These are phyloP conservation scores for Ypsolopha sequella DNA, from an alignment of 2,888 invertebrate species.

Conservation along the genomic window DNA sequence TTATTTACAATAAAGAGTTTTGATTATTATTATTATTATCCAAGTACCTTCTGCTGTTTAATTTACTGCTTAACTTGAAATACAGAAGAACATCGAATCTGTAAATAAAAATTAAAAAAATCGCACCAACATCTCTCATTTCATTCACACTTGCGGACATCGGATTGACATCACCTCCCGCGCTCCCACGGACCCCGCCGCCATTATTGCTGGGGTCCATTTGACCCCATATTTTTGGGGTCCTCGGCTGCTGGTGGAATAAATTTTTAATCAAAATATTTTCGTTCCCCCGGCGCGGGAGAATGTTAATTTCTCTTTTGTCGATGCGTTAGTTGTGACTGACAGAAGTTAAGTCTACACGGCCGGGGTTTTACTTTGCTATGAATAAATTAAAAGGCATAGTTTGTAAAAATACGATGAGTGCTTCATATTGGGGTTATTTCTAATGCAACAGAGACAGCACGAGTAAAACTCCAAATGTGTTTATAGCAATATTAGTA, in stretches of 20 bases:
- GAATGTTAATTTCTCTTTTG: slow-evolving; percentile 53
- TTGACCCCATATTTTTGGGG: slow-evolving; percentile 35
- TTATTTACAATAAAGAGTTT: no score
- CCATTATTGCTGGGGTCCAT: slow-evolving; percentile 18
- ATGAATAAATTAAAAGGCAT: slow-evolving; percentile 21
- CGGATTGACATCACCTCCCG: slow-evolving; percentile 52
- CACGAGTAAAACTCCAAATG: neutral
- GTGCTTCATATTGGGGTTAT: neutral
- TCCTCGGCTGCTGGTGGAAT: slow-evolving; percentile 33
- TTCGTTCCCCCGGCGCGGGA: slow-evolving; percentile 32
- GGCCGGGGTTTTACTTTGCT: slow-evolving; percentile 28
- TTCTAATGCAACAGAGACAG: neutral
- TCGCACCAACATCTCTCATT: slow-evolving; percentile 24
- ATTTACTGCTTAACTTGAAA: no score
- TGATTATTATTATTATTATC: no score
- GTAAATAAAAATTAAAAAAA: neutral
- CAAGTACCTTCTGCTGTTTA: no score
- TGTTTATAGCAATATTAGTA: neutral
- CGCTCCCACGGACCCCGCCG: neutral
- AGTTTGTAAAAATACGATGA: neutral
- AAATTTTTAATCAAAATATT: slow-evolving; percentile 69
- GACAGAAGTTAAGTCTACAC: slow-evolving; percentile 45
- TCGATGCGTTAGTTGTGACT: slow-evolving; percentile 21
- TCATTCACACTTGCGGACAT: slow-evolving; percentile 18
- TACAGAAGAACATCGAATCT: neutral